Evolutionary conservation across 2,888 invertebrate genomes (phyloP), one percentile per base, ranked within the genome.

Genomic region (Melieria omissa): DNA sequence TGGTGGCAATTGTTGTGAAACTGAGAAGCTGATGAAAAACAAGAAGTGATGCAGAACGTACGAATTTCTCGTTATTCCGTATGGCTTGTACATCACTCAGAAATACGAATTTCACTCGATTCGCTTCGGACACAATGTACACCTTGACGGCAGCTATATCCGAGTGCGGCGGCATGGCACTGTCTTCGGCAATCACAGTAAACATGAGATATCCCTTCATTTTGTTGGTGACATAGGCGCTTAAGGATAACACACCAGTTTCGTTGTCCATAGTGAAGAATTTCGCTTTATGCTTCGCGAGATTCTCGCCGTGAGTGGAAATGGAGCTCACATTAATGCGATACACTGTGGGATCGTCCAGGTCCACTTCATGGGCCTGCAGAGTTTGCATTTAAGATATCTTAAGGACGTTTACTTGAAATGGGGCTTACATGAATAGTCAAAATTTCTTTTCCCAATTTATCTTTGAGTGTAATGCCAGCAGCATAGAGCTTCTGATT

Each of bases 281-380:
- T 0, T 81, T 79, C 4, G 85, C 78, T 52, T 80, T 81, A 10
- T 89, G 86, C 0, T 81, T 79, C 7, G 83, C 83, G 45, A 91
- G 82, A 12, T 88, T 85, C 47, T 77, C 75, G 0, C 87, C 78
- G 78, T 89, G 88, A n/a, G 84, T 86, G 14, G 77, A 74, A 85
- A 89, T 88, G 0, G 88, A 84, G 0, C 78, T 73, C 7, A 71
- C 42, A 75, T 88, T 84, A 46, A 90, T 86, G 0, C 74, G 65
- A 84, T 89, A 91, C 1, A 80, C 84, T 29, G 90, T 80, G 0
- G 80, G 64, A 4, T 87, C 86, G 57, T 88, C 83, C 73, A 80
- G 71, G 74, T 90, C 90, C 0, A 88, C 85, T 81, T 92, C 92
- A 0, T 83, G 87, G 3, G 92, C 92, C 91, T 91, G 54, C 5